A percentile compares a stretch with the other conserved stretches of the same genome.
phyloP scores from a whole-genome alignment of 2,113 vertebrate genomes.

The Ardeotis arabs region DNA sequence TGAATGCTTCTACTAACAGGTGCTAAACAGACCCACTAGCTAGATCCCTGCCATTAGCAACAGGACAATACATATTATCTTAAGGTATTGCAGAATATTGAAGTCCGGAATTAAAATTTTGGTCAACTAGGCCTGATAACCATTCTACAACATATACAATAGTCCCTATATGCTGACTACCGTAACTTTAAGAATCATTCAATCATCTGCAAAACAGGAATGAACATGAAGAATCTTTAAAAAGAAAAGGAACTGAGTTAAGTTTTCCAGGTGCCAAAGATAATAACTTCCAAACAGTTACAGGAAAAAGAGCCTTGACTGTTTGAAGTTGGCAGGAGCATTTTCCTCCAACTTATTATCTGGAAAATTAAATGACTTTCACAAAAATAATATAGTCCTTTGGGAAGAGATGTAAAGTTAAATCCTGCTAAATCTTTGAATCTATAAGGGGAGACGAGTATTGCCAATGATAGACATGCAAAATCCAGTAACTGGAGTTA shows the following conservation, averaged over 20 bases:
- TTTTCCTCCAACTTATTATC: background rate
- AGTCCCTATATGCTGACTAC: background rate
- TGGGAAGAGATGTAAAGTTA: background rate
- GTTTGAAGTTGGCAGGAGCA: background rate
- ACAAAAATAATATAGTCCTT: background rate
- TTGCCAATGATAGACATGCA: background rate
- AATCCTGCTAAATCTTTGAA: background rate
- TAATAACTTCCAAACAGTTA: background rate
- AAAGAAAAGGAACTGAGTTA: background rate
- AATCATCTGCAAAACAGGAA: background rate
- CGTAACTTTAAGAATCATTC: background rate
- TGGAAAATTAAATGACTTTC: background rate
- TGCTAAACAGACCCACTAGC: background rate
- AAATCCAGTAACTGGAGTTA: background rate
- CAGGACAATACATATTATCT: background rate
- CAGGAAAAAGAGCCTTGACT: background rate
- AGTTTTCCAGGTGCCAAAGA: background rate
- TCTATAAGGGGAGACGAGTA: background rate
- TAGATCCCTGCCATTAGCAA: background rate
- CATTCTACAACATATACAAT: background rate
- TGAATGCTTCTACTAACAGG: background rate
- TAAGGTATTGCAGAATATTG: background rate
- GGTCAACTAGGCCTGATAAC: background rate
- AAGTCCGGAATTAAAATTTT: background rate
- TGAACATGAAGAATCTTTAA: background rate